Base-by-base conservation (phyloP, 2,888 invertebrate species). In the Drosophila planitibia region DNA sequence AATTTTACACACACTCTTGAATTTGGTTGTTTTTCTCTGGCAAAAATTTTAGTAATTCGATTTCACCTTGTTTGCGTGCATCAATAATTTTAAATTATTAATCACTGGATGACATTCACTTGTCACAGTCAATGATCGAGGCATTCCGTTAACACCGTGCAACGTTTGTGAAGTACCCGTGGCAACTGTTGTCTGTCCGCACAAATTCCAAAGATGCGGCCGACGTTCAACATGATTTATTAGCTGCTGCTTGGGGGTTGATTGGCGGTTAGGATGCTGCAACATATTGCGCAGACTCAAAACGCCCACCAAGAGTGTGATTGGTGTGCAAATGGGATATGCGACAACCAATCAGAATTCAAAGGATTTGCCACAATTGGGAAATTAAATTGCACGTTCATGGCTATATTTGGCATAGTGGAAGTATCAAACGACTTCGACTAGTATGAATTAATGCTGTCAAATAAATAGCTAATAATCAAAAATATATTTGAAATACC, bases 21-120 rank as follows among this genome's bases (percentile, higher is more conserved):
- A 76, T 68, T 84, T 79, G 72, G 16, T 70, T 60, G 44, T 62
- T 55, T 66, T 72, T 65, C 54, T 19, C 32, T 73, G 66, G 51
- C 47, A 44, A 57, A 65, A 63, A 70, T 72, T 76, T 75, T 63
- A 84, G 52, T 84, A 82, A 86, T 74, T 44, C 76, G 82, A 84
- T 82, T 84, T 68, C 66, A 71, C 39, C 65, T 75, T 70, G 70
- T 67, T 75, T 72, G 47, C 49, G 84, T 57, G 70, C 81, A 83
- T 87, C 87, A 82, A 89, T 89, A 89, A 71, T 71, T 73, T 73
- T 86, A 32, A 86, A 89, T 82, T 79, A 89, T 89, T 88, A 70
- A 88, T 78, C 75, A 74, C 55, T 72, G 65, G 39, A 65, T 79
- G 55, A 66, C 71, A 62, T 74, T 74, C 81, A 81, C 77, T 88